Evolutionary conservation across 2,888 invertebrate genomes (phyloP), one percentile per base, ranked within the genome.

Genomic region (Rosalia funebris): DNA sequence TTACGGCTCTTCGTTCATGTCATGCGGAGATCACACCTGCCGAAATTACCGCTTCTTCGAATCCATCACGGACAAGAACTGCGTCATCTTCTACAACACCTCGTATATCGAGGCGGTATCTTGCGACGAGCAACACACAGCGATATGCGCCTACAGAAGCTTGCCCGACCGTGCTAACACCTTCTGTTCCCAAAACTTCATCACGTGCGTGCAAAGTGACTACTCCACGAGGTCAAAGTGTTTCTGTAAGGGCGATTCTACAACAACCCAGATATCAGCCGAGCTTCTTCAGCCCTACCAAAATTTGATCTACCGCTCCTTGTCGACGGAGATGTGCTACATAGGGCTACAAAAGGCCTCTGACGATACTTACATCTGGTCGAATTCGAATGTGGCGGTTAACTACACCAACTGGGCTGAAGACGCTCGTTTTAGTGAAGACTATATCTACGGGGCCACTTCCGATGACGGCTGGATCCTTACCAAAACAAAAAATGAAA

Each of bases 211-310:
- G 34, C 73, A 71, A 46, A 71, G 71, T 17, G 64, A 65, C 39
- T 76, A 71, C 47, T 53, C 59, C n/a, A 45, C 66, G 4, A 58
- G 55, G 3, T 70, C 73, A 1, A 60, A 56, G 1, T 76, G 76
- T 66, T 72, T 75, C 55, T 76, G 76, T 54, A 7, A 60, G 16
- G 58, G 59, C 39, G 39, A 46, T 2, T 9, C 17, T 1, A 4
- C 25, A 5, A 32, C 37, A 7, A 19, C 50, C n/a, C 7, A 1
- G 16, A 1, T 31, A n/a, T 57, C 47, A 52, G 73, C 67, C 1
- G 74, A 75, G 25, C 71, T 76, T 46, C 16, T 66, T 10, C 10
- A 65, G 14, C 64, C 70, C 1, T 72, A 75, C 39, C 76, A 76
- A 50, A 75, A 74, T 42, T 58, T 69, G 4, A 31, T 75, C 2